Base-by-base conservation (phyloP, 35 echinoderm and acorn worm genomes). In the Holothuria glaberrima region DNA sequence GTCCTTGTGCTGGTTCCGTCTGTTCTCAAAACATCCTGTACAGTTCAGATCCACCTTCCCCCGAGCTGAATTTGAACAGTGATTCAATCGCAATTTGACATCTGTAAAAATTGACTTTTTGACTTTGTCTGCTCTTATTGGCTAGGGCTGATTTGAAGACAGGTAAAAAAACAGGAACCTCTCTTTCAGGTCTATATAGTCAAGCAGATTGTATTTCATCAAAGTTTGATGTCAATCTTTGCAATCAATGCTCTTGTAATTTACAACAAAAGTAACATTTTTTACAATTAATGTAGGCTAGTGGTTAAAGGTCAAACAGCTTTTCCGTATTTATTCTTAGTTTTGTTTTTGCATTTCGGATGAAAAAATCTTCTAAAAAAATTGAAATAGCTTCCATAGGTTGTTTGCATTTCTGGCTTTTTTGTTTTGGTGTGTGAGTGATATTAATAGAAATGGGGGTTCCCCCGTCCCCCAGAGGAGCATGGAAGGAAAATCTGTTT, bases 1-100 rank as follows among this genome's bases (percentile, higher is more conserved):
- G 52, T 61, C 80, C 80, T 57, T 28, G 80, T 84, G 80, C 80
- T 84, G 80, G 80, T 61, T 84, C 80, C 34, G 52, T 16, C 58
- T 84, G 26, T 60, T 61, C 28, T 33, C 24, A 21, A 20, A n/a
- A 48, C 41, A 52, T 52, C 50, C 50, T 54, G 50, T 54, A 69
- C 25, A 48, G 22, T 78, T 78, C 74, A 25, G 27, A 33, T 41
- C 50, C 74, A 19, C 74, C 74, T 54, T 26, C 44, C 74, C 22
- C 13, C 74, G n/a, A 56, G 74, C 74, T 78, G 74, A 78, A 78
- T 73, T 31, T 48, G 20, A 78, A 48, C 5, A 16, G 31, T 69
- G 66, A 69, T 22, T 33, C 66, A 27, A 69, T 69, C 10, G 31
- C 25, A 28, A 36, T 74, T 36, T 54, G 50, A 54, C 50, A 74